Evolutionary conservation across 2,113 vertebrate species (phyloP).

Genomic region (Sturnira hondurensis): DNA sequence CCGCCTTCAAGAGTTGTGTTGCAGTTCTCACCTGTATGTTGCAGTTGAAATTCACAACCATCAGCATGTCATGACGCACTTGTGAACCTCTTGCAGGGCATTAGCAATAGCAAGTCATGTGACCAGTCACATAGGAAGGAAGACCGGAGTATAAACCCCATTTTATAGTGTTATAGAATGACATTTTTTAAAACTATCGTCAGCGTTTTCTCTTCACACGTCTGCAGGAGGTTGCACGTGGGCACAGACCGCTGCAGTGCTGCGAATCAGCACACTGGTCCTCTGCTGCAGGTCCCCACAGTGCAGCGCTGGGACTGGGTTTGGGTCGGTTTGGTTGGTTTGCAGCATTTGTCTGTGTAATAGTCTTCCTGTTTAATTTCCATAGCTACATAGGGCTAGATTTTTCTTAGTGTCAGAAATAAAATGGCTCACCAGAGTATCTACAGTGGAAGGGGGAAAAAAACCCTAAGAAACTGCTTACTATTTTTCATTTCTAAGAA

Average conservation of each 20-base stretch:
- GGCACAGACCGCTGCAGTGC: neutral
- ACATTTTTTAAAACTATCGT: neutral
- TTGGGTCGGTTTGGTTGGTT: neutral
- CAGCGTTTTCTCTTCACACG: neutral
- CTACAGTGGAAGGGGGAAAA: neutral
- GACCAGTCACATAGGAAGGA: neutral
- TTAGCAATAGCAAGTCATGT: neutral
- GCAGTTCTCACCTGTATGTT: neutral
- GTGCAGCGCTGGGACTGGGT: neutral
- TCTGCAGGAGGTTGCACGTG: accelerated
- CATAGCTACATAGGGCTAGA: neutral
- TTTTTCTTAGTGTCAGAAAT: neutral
- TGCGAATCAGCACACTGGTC: accelerated
- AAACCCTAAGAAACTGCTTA: neutral
- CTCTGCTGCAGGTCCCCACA: neutral
- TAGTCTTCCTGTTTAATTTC: neutral
- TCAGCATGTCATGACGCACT: neutral
- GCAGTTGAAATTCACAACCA: neutral
- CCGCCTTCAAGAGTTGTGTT: neutral
- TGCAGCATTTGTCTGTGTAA: neutral
- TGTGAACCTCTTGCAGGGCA: neutral
- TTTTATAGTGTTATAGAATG: neutral
- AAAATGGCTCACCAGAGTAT: neutral
- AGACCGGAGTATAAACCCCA: neutral
- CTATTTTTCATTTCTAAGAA: neutral